Conservation (phyloP, 2,113 vertebrate genomes). For the Tenrec ecaudatus region DNA sequence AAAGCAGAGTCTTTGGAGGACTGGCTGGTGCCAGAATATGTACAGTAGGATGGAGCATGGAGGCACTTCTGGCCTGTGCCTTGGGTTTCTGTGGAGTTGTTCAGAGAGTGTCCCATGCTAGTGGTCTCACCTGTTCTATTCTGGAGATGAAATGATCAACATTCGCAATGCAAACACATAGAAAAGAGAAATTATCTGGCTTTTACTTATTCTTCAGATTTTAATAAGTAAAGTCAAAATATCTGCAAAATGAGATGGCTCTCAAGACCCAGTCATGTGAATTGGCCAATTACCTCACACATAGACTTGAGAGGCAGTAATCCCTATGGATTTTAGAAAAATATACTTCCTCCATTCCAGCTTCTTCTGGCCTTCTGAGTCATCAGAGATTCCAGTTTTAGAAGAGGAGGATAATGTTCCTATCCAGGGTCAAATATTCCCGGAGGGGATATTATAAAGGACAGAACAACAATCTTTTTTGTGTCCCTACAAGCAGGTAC, state of each 20-base stretch:
- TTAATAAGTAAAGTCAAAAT: not conserved
- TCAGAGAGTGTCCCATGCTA: too few species aligned
- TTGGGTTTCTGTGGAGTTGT: too few species aligned
- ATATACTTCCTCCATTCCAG: not conserved
- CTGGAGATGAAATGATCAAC: not conserved
- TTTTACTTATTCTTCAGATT: not conserved
- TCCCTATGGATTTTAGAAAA: not conserved
- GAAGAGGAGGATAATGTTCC: not conserved
- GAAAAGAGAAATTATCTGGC: not conserved
- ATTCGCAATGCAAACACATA: not conserved
- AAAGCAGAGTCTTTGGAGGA: too few species aligned
- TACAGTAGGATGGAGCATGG: too few species aligned
- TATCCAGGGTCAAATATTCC: not conserved
- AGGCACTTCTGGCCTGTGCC: too few species aligned
- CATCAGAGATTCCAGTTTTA: not conserved
- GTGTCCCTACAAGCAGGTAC: not conserved
- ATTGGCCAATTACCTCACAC: too few species aligned
- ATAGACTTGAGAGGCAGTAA: not conserved
- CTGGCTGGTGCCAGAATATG: too few species aligned
- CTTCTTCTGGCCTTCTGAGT: not conserved
- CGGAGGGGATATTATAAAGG: not conserved
- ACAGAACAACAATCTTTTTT: not conserved
- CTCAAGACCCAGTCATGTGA: not conserved
- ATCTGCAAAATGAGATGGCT: fast-evolving
- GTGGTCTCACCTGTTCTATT: not conserved